Evolutionary conservation across 2,888 invertebrate species (phyloP), one percentile per base, ranked within the genome.

Genomic region (Oscheius sp.): DNA sequence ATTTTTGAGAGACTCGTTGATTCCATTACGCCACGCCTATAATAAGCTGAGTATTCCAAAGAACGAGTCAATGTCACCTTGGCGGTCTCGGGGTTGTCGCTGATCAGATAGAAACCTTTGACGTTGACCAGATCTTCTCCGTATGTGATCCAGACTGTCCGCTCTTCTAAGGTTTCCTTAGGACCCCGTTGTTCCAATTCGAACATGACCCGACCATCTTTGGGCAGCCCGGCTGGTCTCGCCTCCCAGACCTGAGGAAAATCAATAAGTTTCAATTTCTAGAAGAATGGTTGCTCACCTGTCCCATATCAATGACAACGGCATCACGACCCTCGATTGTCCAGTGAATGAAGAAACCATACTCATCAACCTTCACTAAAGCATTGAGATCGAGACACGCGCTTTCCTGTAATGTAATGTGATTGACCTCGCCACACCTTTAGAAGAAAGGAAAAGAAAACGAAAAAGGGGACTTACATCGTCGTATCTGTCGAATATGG

Each of bases 121-220:
- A 98, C 96, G 90, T 97, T 98, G 89, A 99, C 99, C 90, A 99
- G 94, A 91, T 99, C 99, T 18, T 95, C 94, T 13, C 98, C 98
- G 88, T 96, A 96, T 90, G 98, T 98, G 88, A 99, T 95, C 76
- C 97, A 96, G 64, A 99, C 91, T 5, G 96, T 96, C 89, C 95
- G 93, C 78, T 95, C 95, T 86, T 98, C 98, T 79, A 97, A 89
- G 58, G 88, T 86, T 76, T 91, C 92, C 49, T 79, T 74, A 25
- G 95, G 94, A 88, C 95, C 93, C 88, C 94, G 94, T 88, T 92
- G 92, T 69, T 92, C 90, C 70, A 97, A 91, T 88, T 93, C 94
- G 87, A 91, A 92, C 77, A 92, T 91, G 69, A 96, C 91, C 89
- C 95, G 94, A 0, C 93, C 92, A 89, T 96, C 96, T 94, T 94